Conservation (phyloP, 2,888 invertebrate species). For the Diachrysia chrysitis region DNA sequence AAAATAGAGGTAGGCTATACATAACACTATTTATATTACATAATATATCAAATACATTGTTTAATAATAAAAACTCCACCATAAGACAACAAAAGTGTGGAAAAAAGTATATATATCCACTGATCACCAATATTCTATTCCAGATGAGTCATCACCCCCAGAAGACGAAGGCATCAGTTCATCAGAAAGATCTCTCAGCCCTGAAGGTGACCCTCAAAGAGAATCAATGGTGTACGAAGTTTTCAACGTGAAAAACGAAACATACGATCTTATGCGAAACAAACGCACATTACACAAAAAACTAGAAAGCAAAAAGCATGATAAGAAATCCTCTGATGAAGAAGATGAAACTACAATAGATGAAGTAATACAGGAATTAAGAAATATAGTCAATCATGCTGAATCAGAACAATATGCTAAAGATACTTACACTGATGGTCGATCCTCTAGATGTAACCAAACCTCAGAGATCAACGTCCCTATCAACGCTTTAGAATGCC, state of each 20-base stretch:
- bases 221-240: conserved; percentile 90
- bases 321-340: conserved; percentile 88
- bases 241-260: conserved; percentile 89
- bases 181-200: conserved; percentile 94
- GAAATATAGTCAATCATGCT: conserved; percentile 95
- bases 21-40: not conserved
- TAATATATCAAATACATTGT: too few relatives aligned
- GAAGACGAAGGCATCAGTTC: conserved; percentile 97
- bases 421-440: conserved; percentile 72
- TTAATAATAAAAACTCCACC: not conserved
- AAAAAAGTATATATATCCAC: not conserved
- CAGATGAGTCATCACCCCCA: conserved; percentile 92
- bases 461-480: conserved; percentile 83
- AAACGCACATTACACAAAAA: conserved; percentile 82
- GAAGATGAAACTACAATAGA: conserved; percentile 95
- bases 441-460: conserved; percentile 80
- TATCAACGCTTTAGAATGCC: conserved; percentile 74
- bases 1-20: conserved; percentile 80
- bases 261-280: conserved; percentile 84
- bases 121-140: conserved; percentile 53
- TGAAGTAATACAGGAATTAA: conserved; percentile 95
- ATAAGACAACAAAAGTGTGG: too few relatives aligned
- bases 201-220: conserved; percentile 91
- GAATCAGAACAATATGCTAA: conserved; percentile 91
- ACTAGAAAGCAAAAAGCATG: conserved; percentile 74